Conservation (phyloP, 2,113 vertebrate species). For the Myxocyprinus asiaticus region DNA sequence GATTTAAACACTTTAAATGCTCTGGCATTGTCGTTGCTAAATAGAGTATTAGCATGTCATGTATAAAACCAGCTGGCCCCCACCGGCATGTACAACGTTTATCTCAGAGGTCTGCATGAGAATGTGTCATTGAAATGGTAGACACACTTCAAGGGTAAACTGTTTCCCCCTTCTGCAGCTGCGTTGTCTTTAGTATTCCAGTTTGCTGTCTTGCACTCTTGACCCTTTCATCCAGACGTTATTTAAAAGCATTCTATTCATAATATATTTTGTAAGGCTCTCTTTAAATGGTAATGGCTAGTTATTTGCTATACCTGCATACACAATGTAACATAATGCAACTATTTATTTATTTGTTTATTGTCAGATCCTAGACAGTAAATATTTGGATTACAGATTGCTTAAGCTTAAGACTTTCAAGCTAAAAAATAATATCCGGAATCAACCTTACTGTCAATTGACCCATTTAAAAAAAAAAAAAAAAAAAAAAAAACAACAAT, state of each 20-base stretch:
- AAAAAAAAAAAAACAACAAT: too few species aligned
- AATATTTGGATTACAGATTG: too few species aligned
- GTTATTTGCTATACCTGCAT: too few species aligned
- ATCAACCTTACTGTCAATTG: too few species aligned
- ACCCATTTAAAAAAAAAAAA: too few species aligned
- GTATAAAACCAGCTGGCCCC: conserved; percentile 20
- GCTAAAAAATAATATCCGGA: too few species aligned
- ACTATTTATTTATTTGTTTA: too few species aligned
- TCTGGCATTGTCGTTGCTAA: conserved; percentile 35
- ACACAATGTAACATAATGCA: too few species aligned
- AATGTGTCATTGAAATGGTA: conserved; percentile 31
- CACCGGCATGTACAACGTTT: conserved; percentile 16
- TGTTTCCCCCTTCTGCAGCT: not conserved
- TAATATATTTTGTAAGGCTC: not conserved
- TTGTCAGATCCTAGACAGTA: too few species aligned
- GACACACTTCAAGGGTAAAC: conserved; percentile 19
- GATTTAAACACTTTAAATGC: conserved; percentile 37
- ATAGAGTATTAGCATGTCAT: conserved; percentile 37
- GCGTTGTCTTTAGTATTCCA: conserved; percentile 9
- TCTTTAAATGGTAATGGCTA: not conserved
- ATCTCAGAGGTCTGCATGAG: conserved; percentile 25
- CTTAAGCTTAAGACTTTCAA: too few species aligned
- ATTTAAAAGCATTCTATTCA: not conserved
- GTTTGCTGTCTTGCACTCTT: conserved; percentile 18
- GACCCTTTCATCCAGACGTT: not conserved